Base-by-base conservation (phyloP, 2,888 invertebrate genomes). In the Ichneumoninae sp. region DNA sequence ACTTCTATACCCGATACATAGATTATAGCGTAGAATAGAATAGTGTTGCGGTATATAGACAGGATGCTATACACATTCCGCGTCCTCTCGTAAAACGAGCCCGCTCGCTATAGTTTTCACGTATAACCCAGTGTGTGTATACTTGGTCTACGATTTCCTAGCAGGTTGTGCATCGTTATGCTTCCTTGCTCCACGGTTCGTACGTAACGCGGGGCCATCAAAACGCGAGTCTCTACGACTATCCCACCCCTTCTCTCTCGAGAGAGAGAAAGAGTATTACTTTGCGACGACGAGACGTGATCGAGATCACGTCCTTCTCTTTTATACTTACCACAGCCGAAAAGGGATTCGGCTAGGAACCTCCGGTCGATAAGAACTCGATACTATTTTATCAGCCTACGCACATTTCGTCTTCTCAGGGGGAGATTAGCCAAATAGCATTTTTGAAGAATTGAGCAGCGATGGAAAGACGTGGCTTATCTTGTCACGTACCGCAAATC, bases 1-100 rank as follows among this genome's bases (percentile, higher is more conserved):
- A 79, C 76, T 71, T 73, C 60, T 75, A 50, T 68, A 47, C 44
- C 76, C 57, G 82, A 70, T 75, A 78, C 69, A 69, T 75, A 50
- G 63, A 22, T 57, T 66, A 66, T 26, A 76, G 52, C 16, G 52
- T 54, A 36, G 47, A 68, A 54, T 69, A 74, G 65, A 85, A 83
- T 70, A 77, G 80, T 70, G 47, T 65, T 54, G 54, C 36, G 54
- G 44, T 68, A 44, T 69, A 57, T 57, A 57, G 57, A 57, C 22
- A 70, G 57, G 75, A 80, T 77, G 54, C 76, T 73, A 73, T 68
- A 75, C 22, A 80, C 63, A 65, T 71, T 74, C 33, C 47, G 79
- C 83, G 76, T 83, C 83, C 81, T 84, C 79, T 87, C 85, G 83
- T 87, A 86, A 87, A 84, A 78, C 52, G 84, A 78, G 70, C 63